phyloP scores from a whole-genome alignment of 1,140 invertebrate species.

The Drosophila subpulchrella region DNA sequence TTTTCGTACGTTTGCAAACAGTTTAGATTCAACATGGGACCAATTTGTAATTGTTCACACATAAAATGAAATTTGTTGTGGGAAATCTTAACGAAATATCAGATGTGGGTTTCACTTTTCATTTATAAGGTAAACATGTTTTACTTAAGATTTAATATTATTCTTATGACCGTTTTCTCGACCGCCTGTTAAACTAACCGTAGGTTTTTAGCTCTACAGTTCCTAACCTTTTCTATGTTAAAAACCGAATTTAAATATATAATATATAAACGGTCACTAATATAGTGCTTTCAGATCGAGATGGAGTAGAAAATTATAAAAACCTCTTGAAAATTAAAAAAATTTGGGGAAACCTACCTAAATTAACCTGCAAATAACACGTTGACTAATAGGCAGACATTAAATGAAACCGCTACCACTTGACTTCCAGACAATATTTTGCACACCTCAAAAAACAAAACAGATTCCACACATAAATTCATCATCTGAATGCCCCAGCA shows the following conservation, averaged over 20 bases:
- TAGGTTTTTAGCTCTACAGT: no score
- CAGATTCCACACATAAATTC: constrained; percentile 51
- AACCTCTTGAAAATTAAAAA: background rate
- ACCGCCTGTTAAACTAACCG: no score
- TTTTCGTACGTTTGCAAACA: constrained; percentile 17
- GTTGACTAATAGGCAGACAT: constrained; percentile 3
- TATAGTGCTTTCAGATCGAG: background rate
- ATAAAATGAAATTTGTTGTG: background rate
- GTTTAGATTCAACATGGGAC: constrained; percentile 1
- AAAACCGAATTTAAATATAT: no score
- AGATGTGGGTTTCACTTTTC: background rate
- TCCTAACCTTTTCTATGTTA: no score
- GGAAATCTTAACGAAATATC: background rate
- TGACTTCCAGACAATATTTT: constrained; percentile 18
- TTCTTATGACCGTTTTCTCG: no score
- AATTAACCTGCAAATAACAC: background rate
- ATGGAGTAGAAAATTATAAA: no score
- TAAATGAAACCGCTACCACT: background rate
- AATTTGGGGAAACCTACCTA: background rate
- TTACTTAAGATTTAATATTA: no score
- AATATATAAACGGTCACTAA: no score
- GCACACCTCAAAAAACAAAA: constrained; percentile 6
- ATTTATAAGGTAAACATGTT: no score
- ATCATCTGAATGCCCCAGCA: constrained; percentile 38
- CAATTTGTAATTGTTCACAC: background rate